Base-by-base conservation (phyloP, 2,113 vertebrate genomes). In the Pogonocichla stellata region DNA sequence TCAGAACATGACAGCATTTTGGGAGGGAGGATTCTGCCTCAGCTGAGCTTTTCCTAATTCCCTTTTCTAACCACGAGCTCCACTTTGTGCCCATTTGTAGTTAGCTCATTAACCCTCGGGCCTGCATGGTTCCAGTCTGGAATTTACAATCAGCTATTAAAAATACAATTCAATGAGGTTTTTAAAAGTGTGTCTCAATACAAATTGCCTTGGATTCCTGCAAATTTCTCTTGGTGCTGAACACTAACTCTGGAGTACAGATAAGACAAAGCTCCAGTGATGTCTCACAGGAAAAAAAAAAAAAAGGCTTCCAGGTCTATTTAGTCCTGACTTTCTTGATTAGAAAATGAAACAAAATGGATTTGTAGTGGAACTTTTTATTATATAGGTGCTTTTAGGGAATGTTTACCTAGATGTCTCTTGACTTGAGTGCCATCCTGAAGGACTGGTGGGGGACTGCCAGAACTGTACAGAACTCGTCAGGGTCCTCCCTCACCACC, bases 311-410 rank as follows among this genome's bases (percentile, higher is more conserved):
- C 74, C 74, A 84, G 29, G 80, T 65, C 42, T 14, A 47, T 78
- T 87, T 45, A 87, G 73, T 88, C 85, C 80, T 88, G 84, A 83
- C 25, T 92, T 81, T 38, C 62, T 94, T 86, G 88, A 86, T 82
- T 25, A 89, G 83, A 64, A 94, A 96, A 92, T 36, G 77, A 92
- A 97, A 96, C 64, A 61, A 73, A 92, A 69, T 29, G 77, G 61
- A 62, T 82, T 90, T 93, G 73, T 95, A 89, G 75, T 91, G 72
- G 82, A 89, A 50, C 38, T 62, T 47, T 50, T 60, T 64, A 86
- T 36, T 8, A 47, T n/a, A 66, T 90, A 93, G 93, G 92, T 97
- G 95, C 93, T 92, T 93, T 92, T 96, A 93, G 88, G 89, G 80
- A 78, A 74, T 93, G 96, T 86, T 80, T 87, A 82, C 53, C 24